These are phyloP conservation scores for Typhlichthys subterraneus DNA, from an alignment of 2,797 vertebrate species.

Conservation along the genomic window DNA sequence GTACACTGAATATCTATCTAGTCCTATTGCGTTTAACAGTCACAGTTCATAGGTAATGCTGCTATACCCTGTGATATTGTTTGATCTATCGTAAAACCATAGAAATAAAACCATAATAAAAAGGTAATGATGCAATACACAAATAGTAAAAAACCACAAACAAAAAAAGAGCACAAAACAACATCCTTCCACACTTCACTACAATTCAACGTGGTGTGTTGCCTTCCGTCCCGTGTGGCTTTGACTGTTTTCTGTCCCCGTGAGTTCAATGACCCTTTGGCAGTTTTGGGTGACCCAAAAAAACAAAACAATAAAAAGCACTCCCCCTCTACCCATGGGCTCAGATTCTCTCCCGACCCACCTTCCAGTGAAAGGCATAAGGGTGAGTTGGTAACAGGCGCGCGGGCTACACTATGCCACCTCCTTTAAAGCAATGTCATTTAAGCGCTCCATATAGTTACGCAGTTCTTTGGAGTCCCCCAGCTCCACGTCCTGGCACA, in stretches of 20 bases:
- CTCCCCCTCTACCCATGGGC: conserved; percentile 28
- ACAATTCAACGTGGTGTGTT: conserved; percentile 33
- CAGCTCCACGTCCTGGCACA: conserved; percentile 85
- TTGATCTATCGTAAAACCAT: conserved; percentile 59
- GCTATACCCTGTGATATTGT: conserved; percentile 45
- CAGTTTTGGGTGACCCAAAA: conserved; percentile 66
- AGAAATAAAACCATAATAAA: conserved; percentile 60
- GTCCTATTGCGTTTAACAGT: conserved; percentile 77
- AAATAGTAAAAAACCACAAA: conserved; percentile 43
- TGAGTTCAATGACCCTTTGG: conserved; percentile 60
- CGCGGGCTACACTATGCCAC: conserved; percentile 62
- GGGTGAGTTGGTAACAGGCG: conserved; percentile 74
- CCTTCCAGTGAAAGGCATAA: conserved; percentile 77
- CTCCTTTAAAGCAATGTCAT: conserved; percentile 81
- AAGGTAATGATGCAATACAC: conserved; percentile 61
- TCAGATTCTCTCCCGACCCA: conserved; percentile 45
- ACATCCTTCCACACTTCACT: conserved; percentile 27
- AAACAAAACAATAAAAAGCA: conserved; percentile 44
- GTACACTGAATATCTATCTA: conserved; percentile 72
- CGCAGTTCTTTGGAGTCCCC: conserved; percentile 84
- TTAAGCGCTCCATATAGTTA: conserved; percentile 88
- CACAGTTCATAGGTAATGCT: conserved; percentile 43
- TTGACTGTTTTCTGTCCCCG: conserved; percentile 25
- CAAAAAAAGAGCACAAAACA: conserved; percentile 34
- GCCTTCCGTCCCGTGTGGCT: conserved; percentile 40